Percentiles rank a stretch among this genome's conserved stretches.
Evolutionary conservation across 2,797 vertebrate genomes (phyloP).

Genomic region (Sphenopsis melanotis): DNA sequence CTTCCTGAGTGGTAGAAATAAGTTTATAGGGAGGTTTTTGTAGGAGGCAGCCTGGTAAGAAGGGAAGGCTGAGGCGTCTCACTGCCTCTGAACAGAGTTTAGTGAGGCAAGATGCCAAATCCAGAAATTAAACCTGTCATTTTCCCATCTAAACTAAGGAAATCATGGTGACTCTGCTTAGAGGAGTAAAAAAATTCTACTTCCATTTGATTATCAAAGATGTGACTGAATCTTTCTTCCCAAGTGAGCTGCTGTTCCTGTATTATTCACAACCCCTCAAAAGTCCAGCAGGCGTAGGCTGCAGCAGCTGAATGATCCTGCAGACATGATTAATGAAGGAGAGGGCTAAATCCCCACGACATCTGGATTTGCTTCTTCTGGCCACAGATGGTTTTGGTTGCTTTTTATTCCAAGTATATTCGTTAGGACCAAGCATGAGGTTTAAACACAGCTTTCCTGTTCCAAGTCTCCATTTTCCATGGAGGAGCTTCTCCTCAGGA

Average conservation of each 20-base stretch:
- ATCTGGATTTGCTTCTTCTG: slow-evolving; percentile 56
- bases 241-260: background rate
- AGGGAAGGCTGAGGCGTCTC: background rate
- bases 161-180: background rate
- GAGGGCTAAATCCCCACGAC: background rate
- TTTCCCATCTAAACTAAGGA: background rate
- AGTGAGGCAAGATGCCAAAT: background rate
- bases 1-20: background rate
- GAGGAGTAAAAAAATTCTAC: background rate
- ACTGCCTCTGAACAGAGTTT: background rate
- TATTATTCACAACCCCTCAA: background rate
- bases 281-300: background rate
- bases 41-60: background rate
- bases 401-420: slow-evolving; percentile 8
- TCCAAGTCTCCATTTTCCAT: slow-evolving; percentile 31
- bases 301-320: slow-evolving; percentile 1
- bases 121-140: background rate
- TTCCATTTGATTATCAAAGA: background rate
- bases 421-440: background rate
- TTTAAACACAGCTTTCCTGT: slow-evolving; percentile 45
- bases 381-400: slow-evolving; percentile 50
- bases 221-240: background rate
- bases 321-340: slow-evolving; percentile 26
- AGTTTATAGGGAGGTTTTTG: background rate
- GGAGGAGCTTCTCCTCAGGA: background rate